Evolutionary conservation across 2,888 invertebrate species (phyloP), one percentile per base, ranked within the genome.

Genomic region (Rambutsinella grinnellia): DNA sequence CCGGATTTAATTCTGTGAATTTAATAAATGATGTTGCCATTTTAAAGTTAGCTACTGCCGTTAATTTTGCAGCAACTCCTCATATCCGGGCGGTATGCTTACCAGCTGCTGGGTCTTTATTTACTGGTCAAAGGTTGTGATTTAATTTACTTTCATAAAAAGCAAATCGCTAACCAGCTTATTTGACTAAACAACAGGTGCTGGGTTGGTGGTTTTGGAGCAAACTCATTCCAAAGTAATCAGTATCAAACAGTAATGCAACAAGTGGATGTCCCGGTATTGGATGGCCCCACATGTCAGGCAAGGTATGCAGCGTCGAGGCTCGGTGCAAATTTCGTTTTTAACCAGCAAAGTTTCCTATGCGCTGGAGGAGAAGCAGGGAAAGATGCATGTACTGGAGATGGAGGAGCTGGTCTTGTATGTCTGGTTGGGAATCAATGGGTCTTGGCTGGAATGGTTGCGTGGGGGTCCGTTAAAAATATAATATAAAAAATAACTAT

Each of bases 11-110:
- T n/a, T n/a, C n/a, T n/a, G n/a, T n/a, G n/a, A n/a, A n/a, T 92
- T 85, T 96, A 58, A 91, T 91, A 81, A 94, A 93, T 85, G 94
- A 95, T 85, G 89, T 96, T 46, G 95, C 94, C 1, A 89, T 96
- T 1, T 86, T 96, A 27, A 89, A 91, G 76, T 86, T 96, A 21
- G 87, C 89, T 5, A 83, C 84, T 6, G 86, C 79, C 2, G 87
- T 89, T 1, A 86, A 86, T 10, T 80, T 87, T 3, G 44, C 85
- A 0, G 81, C 79, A 2, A 85, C 83, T 65, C 87, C 86, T 0
- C 87, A 87, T 74, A 88, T 88, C 61, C 87, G 88, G 17, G 87
- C 88, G 19, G 89, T 88, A 0, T 90, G 90, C 78, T 82, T 89
- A n/a, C 89, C 89, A 17, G 21, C 51, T 2, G 51, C 68, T 1